A percentile compares a stretch with the other conserved stretches of the same genome.
phyloP scores from a whole-genome alignment of 2,797 vertebrate genomes.

The Vespertilio murinus region DNA sequence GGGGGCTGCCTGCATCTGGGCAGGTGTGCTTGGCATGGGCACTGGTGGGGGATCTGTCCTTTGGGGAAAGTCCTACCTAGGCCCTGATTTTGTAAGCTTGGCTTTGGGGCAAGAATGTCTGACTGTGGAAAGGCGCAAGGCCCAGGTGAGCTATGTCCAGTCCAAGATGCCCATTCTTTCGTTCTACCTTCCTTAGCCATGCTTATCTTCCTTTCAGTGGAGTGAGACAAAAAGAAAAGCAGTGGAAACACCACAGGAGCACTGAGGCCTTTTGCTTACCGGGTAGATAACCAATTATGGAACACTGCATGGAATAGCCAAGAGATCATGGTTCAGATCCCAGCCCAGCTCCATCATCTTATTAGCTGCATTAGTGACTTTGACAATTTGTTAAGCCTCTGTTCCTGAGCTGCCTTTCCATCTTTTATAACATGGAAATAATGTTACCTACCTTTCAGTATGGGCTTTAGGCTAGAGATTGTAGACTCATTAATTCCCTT shows the following conservation, averaged over 20 bases:
- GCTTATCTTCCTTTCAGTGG: conserved; percentile 15
- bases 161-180: background rate
- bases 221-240: conserved; percentile 18
- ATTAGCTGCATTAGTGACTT: background rate
- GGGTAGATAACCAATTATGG: background rate
- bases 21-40: conserved; percentile 78
- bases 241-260: background rate
- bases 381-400: background rate
- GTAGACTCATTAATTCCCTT: background rate
- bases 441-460: background rate
- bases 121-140: background rate
- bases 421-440: background rate
- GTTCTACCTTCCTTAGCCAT: background rate
- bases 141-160: background rate
- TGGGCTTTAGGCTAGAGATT: background rate
- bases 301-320: background rate
- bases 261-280: background rate
- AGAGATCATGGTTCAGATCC: background rate
- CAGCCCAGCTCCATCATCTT: background rate
- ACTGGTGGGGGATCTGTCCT: conserved; percentile 65
- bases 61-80: conserved; percentile 47
- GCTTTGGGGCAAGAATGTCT: conserved; percentile 62
- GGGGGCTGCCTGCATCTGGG: conserved; percentile 69
- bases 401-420: conserved; percentile 16
- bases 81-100: conserved; percentile 66